phyloP scores from a whole-genome alignment of 2,888 invertebrate genomes.

The Phyllotreta striolata region DNA sequence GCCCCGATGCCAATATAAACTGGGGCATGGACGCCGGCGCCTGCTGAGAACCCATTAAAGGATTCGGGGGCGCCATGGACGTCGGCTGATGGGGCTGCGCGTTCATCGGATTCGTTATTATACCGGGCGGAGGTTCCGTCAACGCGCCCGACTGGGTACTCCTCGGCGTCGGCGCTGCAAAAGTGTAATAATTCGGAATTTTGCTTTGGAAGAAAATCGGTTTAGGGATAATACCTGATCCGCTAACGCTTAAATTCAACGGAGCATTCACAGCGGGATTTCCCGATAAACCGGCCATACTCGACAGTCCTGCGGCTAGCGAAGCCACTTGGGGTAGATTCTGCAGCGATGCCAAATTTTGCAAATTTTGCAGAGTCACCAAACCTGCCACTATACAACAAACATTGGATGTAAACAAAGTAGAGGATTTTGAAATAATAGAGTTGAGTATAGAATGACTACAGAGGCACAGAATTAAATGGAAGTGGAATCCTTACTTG shows the following conservation, averaged over 20 bases:
- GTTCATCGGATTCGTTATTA: conserved; percentile 44
- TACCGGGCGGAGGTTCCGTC: conserved; percentile 46
- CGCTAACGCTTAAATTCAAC: conserved; percentile 77
- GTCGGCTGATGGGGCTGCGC: conserved; percentile 43
- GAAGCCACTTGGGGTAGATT: conserved; percentile 69
- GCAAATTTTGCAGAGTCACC: conserved; percentile 78
- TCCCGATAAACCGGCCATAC: conserved; percentile 64
- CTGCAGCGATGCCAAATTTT: conserved; percentile 78
- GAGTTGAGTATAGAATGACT: no score
- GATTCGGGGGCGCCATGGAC: conserved; percentile 57
- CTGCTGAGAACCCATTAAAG: conserved; percentile 66
- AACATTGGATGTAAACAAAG: conserved; percentile 40
- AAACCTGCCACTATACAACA: conserved; percentile 73
- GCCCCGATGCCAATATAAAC: conserved; percentile 89
- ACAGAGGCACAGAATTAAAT: no score
- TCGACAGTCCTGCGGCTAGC: conserved; percentile 70
- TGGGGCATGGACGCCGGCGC: conserved; percentile 83
- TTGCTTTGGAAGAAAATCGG: background rate
- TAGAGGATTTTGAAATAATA: no score
- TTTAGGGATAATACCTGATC: conserved; percentile 57
- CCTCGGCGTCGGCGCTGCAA: conserved; percentile 49
- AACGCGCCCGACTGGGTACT: conserved; percentile 46
- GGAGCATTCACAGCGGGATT: conserved; percentile 72
- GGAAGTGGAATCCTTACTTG: conserved; percentile 66
- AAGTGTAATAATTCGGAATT: background rate